Conservation (phyloP, 2,888 invertebrate species). For the Drosophila colorata region DNA sequence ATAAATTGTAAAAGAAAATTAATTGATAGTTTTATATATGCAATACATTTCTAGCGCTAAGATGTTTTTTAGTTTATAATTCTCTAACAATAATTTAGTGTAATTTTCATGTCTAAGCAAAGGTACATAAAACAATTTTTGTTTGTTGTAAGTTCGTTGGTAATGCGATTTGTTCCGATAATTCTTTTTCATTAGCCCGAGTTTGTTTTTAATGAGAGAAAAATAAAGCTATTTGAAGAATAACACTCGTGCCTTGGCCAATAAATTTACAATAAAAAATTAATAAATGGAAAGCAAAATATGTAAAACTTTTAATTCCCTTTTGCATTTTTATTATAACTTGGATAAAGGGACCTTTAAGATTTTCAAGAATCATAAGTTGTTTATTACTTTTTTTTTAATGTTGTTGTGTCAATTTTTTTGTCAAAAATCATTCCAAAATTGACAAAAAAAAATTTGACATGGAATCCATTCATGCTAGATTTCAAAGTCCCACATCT, state of each 20-base stretch:
- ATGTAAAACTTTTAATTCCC: constrained; percentile 25
- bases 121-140: constrained; percentile 57
- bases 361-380: too few species aligned
- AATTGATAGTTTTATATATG: constrained; percentile 55
- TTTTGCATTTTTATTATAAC: background rate
- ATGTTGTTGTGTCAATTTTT: too few species aligned
- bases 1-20: constrained; percentile 45
- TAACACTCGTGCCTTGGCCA: constrained; percentile 72
- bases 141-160: constrained; percentile 60
- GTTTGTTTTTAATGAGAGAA: constrained; percentile 43
- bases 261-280: constrained; percentile 76
- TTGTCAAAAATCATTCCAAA: too few species aligned
- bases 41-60: constrained; percentile 65
- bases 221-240: constrained; percentile 32
- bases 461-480: too few species aligned
- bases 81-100: constrained; percentile 72
- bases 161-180: constrained; percentile 48
- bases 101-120: constrained; percentile 67
- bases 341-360: too few species aligned
- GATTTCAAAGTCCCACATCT: too few species aligned
- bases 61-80: constrained; percentile 78
- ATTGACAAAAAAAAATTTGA: too few species aligned
- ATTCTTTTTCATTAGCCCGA: constrained; percentile 51
- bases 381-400: too few species aligned
- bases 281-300: constrained; percentile 68